A percentile compares a stretch with the other conserved stretches of the same genome.
These are phyloP conservation scores for Dasysyrphus albostriatus DNA, from an alignment of 2,888 invertebrate genomes.

Conservation along the genomic window DNA sequence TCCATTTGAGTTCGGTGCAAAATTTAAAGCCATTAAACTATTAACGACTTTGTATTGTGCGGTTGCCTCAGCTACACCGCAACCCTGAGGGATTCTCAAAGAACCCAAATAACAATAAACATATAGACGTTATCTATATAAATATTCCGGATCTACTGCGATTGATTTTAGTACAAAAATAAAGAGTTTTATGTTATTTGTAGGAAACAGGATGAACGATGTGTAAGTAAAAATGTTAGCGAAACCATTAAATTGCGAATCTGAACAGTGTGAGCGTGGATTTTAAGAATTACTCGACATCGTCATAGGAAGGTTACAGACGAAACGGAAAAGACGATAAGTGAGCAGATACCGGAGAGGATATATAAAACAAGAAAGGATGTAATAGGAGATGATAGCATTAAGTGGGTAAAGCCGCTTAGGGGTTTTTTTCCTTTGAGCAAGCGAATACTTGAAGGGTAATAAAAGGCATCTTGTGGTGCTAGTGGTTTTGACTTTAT, in stretches of 20 bases:
- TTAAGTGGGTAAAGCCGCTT: slow-evolving; percentile 75
- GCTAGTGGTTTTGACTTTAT: slow-evolving; percentile 58
- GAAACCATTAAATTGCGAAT: slow-evolving; percentile 64
- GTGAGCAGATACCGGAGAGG: slow-evolving; percentile 66
- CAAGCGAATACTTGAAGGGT: slow-evolving; percentile 65
- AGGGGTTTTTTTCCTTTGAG: slow-evolving; percentile 67
- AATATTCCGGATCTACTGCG: slow-evolving; percentile 56
- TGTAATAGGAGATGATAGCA: slow-evolving; percentile 74
- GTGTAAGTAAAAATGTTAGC: slow-evolving; percentile 70
- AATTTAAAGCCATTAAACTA: slow-evolving; percentile 65
- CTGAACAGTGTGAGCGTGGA: slow-evolving; percentile 60
- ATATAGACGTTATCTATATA: neutral
- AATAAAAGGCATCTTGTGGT: slow-evolving; percentile 68
- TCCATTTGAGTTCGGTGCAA: slow-evolving; percentile 12
- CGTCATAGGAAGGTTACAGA: slow-evolving; percentile 21
- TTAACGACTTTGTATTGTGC: slow-evolving; percentile 45
- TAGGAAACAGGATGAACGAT: slow-evolving; percentile 70
- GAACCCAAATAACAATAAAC: slow-evolving; percentile 36
- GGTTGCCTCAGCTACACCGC: slow-evolving; percentile 13
- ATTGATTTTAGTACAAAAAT: slow-evolving; percentile 70
- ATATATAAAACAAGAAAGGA: slow-evolving; percentile 70
- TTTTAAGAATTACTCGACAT: slow-evolving; percentile 55
- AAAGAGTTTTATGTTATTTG: slow-evolving; percentile 62
- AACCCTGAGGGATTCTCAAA: slow-evolving; percentile 29
- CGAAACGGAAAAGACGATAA: slow-evolving; percentile 64